phyloP scores from a whole-genome alignment of 2,113 vertebrate species.

The Urocynchramus pylzowi region DNA sequence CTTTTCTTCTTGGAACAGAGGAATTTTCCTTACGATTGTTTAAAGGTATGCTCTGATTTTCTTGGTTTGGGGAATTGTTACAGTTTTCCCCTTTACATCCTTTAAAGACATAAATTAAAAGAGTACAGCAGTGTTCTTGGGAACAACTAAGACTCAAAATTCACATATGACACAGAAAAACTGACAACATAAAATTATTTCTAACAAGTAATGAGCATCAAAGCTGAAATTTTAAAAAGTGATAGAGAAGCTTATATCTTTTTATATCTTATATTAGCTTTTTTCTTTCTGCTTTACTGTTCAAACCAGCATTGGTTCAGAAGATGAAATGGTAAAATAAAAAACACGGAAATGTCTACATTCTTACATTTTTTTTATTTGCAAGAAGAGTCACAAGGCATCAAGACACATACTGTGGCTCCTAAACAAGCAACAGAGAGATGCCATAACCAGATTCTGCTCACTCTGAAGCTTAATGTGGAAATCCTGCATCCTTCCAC shows the following conservation, averaged over 20 bases:
- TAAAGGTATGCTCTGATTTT: not conserved
- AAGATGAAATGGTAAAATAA: not conserved
- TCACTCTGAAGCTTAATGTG: not conserved
- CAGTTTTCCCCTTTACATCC: not conserved
- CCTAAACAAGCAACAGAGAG: not conserved
- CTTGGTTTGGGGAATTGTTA: not conserved
- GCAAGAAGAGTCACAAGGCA: not conserved
- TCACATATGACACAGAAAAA: not conserved
- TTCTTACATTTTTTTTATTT: not conserved
- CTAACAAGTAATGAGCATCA: not conserved
- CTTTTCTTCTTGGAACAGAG: not conserved
- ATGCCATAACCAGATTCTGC: not conserved
- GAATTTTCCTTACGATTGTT: not conserved
- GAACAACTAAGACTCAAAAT: not conserved
- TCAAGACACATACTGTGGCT: not conserved
- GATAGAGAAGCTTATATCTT: not conserved
- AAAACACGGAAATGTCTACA: not conserved
- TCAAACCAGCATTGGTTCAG: not conserved
- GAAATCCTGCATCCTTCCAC: not conserved
- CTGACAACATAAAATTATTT: not conserved
- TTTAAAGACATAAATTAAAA: not conserved
- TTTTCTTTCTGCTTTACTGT: not conserved
- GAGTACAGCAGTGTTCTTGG: not conserved
- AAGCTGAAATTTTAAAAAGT: not conserved
- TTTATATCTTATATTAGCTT: not conserved